Evolutionary conservation across 2,888 invertebrate species (phyloP).

Genomic region (Macaria liturata): DNA sequence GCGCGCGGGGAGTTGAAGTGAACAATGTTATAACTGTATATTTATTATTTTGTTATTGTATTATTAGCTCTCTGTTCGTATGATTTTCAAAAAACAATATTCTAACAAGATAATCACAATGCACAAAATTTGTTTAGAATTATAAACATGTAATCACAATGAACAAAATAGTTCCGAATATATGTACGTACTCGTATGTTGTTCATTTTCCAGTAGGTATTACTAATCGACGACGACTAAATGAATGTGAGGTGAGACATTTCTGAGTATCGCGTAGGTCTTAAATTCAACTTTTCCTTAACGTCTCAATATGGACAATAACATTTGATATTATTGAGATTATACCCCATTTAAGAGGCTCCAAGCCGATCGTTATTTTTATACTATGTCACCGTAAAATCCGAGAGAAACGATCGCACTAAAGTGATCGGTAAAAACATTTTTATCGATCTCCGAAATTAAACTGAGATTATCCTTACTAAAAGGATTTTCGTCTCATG

Average conservation of each 20-base stretch:
- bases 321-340: slow-evolving; percentile 47
- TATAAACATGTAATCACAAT: too few relatives aligned
- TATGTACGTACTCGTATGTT: too few relatives aligned
- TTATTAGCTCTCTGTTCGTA: too few relatives aligned
- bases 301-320: slow-evolving; percentile 52
- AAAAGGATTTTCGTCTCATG: slow-evolving; percentile 3
- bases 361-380: slow-evolving; percentile 24
- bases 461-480: slow-evolving; percentile 15
- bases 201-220: too few relatives aligned
- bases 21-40: too few relatives aligned
- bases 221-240: too few relatives aligned
- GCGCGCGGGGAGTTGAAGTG: not conserved
- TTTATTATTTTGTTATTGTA: too few relatives aligned
- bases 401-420: slow-evolving; percentile 25
- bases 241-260: slow-evolving; percentile 1
- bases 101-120: too few relatives aligned
- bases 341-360: slow-evolving; percentile 31
- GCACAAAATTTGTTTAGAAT: too few relatives aligned
- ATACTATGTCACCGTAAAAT: slow-evolving; percentile 32
- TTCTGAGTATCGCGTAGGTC: slow-evolving; percentile 16
- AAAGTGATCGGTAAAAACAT: slow-evolving; percentile 14
- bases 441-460: slow-evolving; percentile 27
- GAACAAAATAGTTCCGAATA: too few relatives aligned
- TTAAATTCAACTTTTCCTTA: slow-evolving; percentile 49
- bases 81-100: too few relatives aligned